Percentiles rank a stretch among this genome's conserved stretches.
Evolutionary conservation across 2,888 invertebrate species (phyloP).

Genomic region (Dinocampus coccinellae): DNA sequence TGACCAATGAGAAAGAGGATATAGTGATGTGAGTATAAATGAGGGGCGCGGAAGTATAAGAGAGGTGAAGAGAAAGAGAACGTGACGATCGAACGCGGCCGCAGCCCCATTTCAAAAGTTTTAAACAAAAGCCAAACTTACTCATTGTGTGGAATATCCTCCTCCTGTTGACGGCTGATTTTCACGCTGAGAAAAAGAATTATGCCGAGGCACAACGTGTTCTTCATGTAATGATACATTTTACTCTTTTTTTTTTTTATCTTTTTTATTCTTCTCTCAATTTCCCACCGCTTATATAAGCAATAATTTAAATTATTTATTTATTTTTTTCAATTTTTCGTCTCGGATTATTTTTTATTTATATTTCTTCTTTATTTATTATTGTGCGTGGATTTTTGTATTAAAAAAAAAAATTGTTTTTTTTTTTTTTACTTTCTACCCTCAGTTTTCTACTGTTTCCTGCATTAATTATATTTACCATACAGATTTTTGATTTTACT

Average conservation of each 20-base stretch:
- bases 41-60: conserved; percentile 10
- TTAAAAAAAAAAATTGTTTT: no score
- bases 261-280: not conserved
- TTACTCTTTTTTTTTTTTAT: conserved; percentile 16
- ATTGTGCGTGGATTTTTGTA: no score
- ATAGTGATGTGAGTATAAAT: not conserved
- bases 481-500: not conserved
- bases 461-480: not conserved
- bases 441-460: no score
- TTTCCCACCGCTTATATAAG: not conserved
- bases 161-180: conserved; percentile 81
- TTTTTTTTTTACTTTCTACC: no score
- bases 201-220: conserved; percentile 55
- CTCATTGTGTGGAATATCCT: conserved; percentile 92
- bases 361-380: no score
- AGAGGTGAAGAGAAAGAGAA: conserved; percentile 20
- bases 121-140: conserved; percentile 72
- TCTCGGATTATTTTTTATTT: no score
- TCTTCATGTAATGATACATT: conserved; percentile 44
- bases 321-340: not conserved
- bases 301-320: not conserved
- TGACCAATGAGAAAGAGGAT: conserved; percentile 13
- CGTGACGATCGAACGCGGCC: conserved; percentile 37
- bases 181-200: conserved; percentile 69
- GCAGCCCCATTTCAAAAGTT: conserved; percentile 37